phyloP scores from a whole-genome alignment of 2,888 invertebrate species.

The Perizoma flavofasciatum region DNA sequence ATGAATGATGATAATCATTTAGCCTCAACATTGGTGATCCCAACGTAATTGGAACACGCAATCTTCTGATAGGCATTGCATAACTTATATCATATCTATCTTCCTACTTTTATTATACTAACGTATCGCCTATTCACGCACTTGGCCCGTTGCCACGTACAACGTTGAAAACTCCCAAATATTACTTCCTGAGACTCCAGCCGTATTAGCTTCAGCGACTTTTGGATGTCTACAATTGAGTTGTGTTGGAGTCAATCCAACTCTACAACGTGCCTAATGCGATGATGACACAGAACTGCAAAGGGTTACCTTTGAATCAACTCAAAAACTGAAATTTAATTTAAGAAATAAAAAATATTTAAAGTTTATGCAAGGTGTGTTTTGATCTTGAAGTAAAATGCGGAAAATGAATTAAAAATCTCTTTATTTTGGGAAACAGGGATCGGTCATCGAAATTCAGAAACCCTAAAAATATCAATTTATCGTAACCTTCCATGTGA shows the following conservation, averaged over 20 bases:
- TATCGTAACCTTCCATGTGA: no score
- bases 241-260: slow-evolving; percentile 42
- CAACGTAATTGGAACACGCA: no score
- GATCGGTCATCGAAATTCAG: no score
- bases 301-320: neutral
- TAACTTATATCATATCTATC: slow-evolving; percentile 1
- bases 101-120: slow-evolving; percentile 12
- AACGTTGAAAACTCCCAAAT: slow-evolving; percentile 57
- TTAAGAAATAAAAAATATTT: no score
- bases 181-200: slow-evolving; percentile 57
- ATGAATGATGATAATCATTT: no score
- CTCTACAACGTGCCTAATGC: slow-evolving; percentile 29
- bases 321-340: no score
- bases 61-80: neutral
- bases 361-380: no score
- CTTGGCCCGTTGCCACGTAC: slow-evolving; percentile 64
- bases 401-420: no score
- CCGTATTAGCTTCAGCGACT: slow-evolving; percentile 34
- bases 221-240: slow-evolving; percentile 40
- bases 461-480: no score
- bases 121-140: slow-evolving; percentile 42
- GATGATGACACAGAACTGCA: slow-evolving; percentile 10
- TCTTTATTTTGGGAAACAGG: no score
- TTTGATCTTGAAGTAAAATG: no score
- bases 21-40: no score